A percentile compares a stretch with the other conserved stretches of the same genome.
phyloP scores from a whole-genome alignment of 2,797 vertebrate genomes.

The Acanthiza pusilla region DNA sequence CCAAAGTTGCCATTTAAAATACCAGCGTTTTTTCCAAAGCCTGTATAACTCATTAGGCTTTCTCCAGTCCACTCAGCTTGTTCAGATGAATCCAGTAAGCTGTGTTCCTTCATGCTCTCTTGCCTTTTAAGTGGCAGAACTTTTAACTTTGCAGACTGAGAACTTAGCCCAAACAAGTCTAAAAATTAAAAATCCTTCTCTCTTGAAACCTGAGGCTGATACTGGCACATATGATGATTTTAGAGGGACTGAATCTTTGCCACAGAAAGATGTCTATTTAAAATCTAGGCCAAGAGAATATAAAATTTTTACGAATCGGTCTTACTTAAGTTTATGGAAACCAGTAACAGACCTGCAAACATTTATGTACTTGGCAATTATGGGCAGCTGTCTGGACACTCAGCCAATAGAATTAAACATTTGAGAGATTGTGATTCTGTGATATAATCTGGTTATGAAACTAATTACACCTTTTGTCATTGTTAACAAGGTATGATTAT shows the following conservation, averaged over 20 bases:
- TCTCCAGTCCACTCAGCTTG: not conserved
- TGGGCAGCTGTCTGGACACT: not conserved
- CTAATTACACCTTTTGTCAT: conserved; percentile 40
- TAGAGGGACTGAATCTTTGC: not conserved
- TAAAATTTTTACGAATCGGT: not conserved
- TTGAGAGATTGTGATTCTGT: not conserved
- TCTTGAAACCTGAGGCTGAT: not conserved
- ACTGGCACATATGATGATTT: not conserved
- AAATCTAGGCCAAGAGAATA: not conserved
- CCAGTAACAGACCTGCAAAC: not conserved
- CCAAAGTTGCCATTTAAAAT: conserved; percentile 18
- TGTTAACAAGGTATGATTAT: not conserved
- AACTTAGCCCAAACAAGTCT: not conserved
- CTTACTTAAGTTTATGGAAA: not conserved
- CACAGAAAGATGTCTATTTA: not conserved
- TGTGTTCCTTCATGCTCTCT: not conserved
- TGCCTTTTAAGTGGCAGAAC: not conserved
- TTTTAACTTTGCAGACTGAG: not conserved
- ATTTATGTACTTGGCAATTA: not conserved
- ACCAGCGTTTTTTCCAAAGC: conserved; percentile 8
- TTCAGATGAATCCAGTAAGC: not conserved
- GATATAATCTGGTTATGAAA: conserved; percentile 38
- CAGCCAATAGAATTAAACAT: conserved; percentile 13
- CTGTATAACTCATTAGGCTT: conserved; percentile 29
- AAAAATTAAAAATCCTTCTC: not conserved